Evolutionary conservation across 2,888 invertebrate genomes (phyloP).

Genomic region (Lacanobia oleracea): DNA sequence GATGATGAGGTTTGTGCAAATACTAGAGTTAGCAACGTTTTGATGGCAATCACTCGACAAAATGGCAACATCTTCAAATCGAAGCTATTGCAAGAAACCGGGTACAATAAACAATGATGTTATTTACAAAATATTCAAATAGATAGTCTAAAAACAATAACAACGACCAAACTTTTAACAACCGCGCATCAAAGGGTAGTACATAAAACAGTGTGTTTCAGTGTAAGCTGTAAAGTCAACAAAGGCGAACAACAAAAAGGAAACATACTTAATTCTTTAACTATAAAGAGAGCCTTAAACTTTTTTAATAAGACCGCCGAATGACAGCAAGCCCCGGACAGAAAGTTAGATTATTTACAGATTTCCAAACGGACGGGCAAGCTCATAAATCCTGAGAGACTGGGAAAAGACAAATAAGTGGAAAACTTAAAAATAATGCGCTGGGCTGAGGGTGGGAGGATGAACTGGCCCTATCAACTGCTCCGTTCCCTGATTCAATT

Average conservation of each 20-base stretch:
- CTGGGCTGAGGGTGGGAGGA: conserved; percentile 37
- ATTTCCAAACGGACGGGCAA: conserved; percentile 60
- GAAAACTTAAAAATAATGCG: conserved; percentile 65
- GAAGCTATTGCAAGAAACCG: not conserved
- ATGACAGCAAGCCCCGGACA: conserved; percentile 45
- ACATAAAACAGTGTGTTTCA: conserved; percentile 27
- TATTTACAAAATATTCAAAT: not conserved
- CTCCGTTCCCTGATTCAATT: conserved; percentile 46
- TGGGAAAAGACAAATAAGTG: conserved; percentile 59
- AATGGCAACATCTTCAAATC: not conserved
- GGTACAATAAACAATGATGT: not conserved
- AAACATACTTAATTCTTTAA: conserved; percentile 65
- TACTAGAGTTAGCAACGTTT: too few relatives aligned
- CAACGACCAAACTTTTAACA: conserved; percentile 41
- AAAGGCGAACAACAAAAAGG: conserved; percentile 55
- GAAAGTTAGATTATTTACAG: conserved; percentile 65
- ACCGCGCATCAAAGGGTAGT: conserved; percentile 44
- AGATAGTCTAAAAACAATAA: conserved; percentile 20
- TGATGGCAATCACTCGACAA: not conserved
- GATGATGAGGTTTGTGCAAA: not conserved
- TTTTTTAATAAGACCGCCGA: conserved; percentile 71
- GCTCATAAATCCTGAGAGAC: conserved; percentile 59
- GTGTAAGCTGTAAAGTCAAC: conserved; percentile 45
- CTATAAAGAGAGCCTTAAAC: conserved; percentile 60
- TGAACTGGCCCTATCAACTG: conserved; percentile 32